phyloP scores from a whole-genome alignment of 2,113 vertebrate species.

The Patagioenas fasciata region DNA sequence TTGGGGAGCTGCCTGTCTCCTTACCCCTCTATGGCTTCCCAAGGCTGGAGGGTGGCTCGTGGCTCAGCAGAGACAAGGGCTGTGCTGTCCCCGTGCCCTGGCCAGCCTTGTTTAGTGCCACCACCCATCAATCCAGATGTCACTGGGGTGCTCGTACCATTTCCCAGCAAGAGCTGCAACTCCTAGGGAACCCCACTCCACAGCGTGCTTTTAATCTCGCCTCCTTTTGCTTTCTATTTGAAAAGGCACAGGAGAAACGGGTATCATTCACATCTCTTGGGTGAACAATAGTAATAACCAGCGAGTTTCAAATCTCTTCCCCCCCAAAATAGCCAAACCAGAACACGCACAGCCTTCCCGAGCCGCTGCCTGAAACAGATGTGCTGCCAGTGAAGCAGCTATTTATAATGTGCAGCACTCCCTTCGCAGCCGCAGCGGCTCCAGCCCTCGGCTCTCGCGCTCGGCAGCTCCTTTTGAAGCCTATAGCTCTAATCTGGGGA shows the following conservation, averaged over 20 bases:
- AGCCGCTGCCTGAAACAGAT: constrained; percentile 66
- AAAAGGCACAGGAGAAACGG: background rate
- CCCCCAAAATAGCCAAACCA: constrained; percentile 45
- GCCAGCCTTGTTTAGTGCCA: background rate
- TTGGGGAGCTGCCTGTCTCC: background rate
- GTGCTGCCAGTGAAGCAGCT: constrained; percentile 56
- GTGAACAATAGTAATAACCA: constrained; percentile 42
- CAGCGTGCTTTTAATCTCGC: background rate
- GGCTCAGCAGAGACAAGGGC: background rate
- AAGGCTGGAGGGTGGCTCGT: background rate
- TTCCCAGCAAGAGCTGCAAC: background rate
- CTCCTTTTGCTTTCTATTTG: background rate
- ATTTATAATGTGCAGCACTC: constrained; percentile 66
- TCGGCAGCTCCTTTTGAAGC: constrained; percentile 65
- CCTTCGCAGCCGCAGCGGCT: constrained; percentile 61
- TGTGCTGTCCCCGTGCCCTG: background rate
- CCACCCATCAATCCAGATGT: background rate
- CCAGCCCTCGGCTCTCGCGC: constrained; percentile 54
- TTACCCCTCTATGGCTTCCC: background rate
- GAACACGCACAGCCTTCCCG: constrained; percentile 43
- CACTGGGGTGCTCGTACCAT: accelerated
- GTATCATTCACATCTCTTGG: constrained; percentile 19
- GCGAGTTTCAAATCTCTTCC: constrained; percentile 52
- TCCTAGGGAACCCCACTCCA: background rate
- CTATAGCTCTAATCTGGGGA: constrained; percentile 59